phyloP scores from a whole-genome alignment of 1,140 invertebrate species.

The Coboldia fuscipes region DNA sequence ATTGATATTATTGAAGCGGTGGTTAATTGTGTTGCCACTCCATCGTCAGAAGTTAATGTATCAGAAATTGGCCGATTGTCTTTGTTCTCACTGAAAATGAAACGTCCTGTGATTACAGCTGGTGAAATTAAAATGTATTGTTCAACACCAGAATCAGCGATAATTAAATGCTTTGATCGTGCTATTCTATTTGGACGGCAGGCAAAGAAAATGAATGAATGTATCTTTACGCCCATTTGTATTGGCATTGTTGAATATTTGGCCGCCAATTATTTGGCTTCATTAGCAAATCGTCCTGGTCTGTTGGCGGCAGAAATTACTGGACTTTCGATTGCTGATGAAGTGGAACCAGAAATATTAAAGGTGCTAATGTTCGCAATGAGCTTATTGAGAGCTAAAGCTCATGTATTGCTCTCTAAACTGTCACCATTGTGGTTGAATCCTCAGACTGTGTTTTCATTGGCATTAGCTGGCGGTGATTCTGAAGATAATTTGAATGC shows the following conservation, averaged over 20 bases:
- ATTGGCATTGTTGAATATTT: conserved; percentile 26
- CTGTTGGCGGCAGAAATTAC: conserved; percentile 27
- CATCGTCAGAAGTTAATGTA: conserved; percentile 2
- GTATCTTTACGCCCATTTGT: conserved; percentile 26
- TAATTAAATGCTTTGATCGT: conserved; percentile 13
- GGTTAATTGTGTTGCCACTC: conserved; percentile 19
- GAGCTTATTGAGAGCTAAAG: conserved; percentile 24
- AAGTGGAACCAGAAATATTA: conserved; percentile 6
- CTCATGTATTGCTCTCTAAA: conserved; percentile 24
- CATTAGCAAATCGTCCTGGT: conserved; percentile 26
- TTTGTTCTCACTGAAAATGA: conserved; percentile 22
- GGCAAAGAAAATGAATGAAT: conserved; percentile 15
- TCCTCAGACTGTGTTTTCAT: conserved; percentile 23
- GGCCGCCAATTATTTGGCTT: conserved; percentile 29
- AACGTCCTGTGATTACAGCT: conserved; percentile 23
- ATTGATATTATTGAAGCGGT: conserved; percentile 22
- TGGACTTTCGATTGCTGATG: conserved; percentile 20
- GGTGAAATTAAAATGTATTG: conserved; percentile 21
- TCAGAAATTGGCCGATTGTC: conserved; percentile 27
- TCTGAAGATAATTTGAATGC: conserved; percentile 26
- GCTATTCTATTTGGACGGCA: conserved; percentile 18
- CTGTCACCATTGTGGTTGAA: conserved; percentile 26
- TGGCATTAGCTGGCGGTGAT: conserved; percentile 26
- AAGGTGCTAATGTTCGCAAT: conserved; percentile 24
- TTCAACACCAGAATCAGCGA: conserved; percentile 4